A percentile compares a stretch with the other conserved stretches of the same genome.
Conservation (phyloP, 64 coral and sea anemone genomes). For the Montipora capricornis region DNA sequence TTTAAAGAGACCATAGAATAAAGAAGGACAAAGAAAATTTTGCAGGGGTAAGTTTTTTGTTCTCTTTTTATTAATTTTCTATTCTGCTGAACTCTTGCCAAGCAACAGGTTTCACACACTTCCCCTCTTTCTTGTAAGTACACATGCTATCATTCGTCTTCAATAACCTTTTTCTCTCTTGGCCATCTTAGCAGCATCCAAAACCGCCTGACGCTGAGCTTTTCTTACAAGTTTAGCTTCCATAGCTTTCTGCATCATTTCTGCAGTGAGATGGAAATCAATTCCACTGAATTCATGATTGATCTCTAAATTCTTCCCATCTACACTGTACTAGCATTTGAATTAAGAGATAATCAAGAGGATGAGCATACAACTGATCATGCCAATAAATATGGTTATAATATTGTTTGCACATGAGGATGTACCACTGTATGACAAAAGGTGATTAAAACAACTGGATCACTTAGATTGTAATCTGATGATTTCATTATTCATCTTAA, state of each 20-base stretch:
- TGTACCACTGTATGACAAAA: too few species aligned
- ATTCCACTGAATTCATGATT: background rate
- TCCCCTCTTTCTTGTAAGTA: background rate
- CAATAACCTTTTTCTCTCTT: constrained; percentile 93
- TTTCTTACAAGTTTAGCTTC: constrained; percentile 89
- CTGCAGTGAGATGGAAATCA: constrained; percentile 61
- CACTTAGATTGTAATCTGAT: too few species aligned
- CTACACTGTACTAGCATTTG: background rate
- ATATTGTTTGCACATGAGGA: background rate
- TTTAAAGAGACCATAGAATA: too few species aligned
- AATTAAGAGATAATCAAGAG: background rate
- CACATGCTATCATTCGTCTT: background rate
- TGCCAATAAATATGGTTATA: too few species aligned
- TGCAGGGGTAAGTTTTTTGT: background rate
- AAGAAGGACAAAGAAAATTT: too few species aligned
- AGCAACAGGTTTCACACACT: background rate
- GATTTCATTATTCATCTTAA: too few species aligned
- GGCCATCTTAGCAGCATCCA: constrained; percentile 84
- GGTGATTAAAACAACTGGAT: too few species aligned
- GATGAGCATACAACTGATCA: background rate
- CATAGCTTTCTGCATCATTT: constrained; percentile 88
- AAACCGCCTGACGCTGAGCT: constrained; percentile 86
- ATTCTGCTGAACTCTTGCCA: background rate
- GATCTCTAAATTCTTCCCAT: background rate
- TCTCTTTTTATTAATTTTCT: background rate